A percentile compares a stretch with the other conserved stretches of the same genome.
Evolutionary conservation across 2,797 vertebrate genomes (phyloP).

Genomic region (Schizopygopsis pylzovi): DNA sequence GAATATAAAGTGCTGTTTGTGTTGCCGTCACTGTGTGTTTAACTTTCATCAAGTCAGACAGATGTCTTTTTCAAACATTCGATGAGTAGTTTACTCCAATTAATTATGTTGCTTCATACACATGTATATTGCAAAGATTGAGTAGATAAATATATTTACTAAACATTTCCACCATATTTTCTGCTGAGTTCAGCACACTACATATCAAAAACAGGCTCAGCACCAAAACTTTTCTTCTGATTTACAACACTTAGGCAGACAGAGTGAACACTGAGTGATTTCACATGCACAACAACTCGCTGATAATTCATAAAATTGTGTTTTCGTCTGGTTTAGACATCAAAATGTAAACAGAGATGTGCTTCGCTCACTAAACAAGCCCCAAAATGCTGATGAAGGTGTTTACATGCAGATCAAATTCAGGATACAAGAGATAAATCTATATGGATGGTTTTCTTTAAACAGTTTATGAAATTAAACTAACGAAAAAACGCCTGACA

Average conservation of each 20-base stretch:
- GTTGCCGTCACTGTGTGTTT: slow-evolving; percentile 10
- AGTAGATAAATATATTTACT: slow-evolving; percentile 8
- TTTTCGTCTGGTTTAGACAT: neutral
- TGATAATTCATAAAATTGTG: neutral
- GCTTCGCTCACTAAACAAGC: neutral
- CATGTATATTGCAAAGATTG: neutral
- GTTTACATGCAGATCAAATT: neutral
- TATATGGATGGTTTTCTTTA: neutral
- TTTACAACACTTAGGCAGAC: neutral
- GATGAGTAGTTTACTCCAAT: neutral
- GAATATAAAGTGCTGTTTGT: slow-evolving; percentile 40
- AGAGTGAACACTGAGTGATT: neutral
- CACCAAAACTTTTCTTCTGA: neutral
- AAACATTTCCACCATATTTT: slow-evolving; percentile 5
- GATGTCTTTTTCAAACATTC: slow-evolving; percentile 23
- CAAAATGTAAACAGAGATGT: neutral
- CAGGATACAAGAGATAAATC: neutral
- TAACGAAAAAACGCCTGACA: neutral
- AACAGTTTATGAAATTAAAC: neutral
- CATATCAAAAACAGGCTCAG: neutral
- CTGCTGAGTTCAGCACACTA: neutral
- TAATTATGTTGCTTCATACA: slow-evolving; percentile 19
- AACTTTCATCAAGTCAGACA: neutral
- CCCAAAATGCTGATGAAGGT: neutral
- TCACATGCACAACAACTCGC: slow-evolving; percentile 5